A percentile compares a stretch with the other conserved stretches of the same genome.
phyloP scores from a whole-genome alignment of 2,797 vertebrate genomes.

The Phoebastria nigripes region DNA sequence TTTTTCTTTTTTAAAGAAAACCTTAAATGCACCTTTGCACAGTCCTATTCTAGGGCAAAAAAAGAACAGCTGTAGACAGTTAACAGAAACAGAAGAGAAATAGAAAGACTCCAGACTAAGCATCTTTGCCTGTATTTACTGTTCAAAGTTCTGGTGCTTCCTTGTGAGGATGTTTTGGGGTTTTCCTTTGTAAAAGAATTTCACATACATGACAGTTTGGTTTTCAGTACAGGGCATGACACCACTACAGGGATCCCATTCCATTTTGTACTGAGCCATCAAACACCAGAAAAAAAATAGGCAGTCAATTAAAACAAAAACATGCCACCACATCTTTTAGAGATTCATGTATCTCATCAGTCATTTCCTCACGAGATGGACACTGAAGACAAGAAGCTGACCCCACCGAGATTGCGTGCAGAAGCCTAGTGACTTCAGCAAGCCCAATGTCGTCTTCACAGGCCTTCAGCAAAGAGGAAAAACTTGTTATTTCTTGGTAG shows the following conservation, averaged over 20 bases:
- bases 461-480: not conserved
- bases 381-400: not conserved
- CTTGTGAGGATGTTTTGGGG: not conserved
- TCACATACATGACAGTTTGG: not conserved
- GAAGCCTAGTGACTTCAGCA: not conserved
- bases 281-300: not conserved
- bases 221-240: not conserved
- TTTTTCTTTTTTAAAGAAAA: not conserved
- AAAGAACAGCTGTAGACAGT: not conserved
- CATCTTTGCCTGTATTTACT: not conserved
- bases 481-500: not conserved
- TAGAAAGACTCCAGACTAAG: not conserved
- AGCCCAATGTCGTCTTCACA: accelerated
- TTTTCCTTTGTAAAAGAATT: not conserved
- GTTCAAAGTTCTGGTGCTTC: not conserved
- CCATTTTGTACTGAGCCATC: not conserved
- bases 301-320: not conserved
- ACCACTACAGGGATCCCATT: not conserved
- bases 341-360: not conserved
- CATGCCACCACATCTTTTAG: accelerated
- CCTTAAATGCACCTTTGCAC: not conserved
- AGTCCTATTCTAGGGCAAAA: not conserved
- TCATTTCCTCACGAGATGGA: not conserved
- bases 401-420: accelerated
- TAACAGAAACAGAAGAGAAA: not conserved